Base-by-base conservation (phyloP, 2,113 vertebrate species). In the Chaenogobius annularis region DNA sequence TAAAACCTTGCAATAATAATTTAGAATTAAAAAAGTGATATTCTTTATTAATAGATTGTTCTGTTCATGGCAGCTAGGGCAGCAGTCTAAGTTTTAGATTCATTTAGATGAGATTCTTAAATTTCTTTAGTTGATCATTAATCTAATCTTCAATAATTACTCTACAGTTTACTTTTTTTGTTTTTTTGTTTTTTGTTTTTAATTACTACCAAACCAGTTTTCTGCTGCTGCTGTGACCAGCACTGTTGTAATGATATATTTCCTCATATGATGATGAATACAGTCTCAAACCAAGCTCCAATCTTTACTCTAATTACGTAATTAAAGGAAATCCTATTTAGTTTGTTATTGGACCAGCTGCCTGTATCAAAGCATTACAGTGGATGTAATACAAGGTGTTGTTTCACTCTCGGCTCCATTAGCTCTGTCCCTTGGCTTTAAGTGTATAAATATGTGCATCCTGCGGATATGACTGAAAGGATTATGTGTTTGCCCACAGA, bases 401-500 rank as follows among this genome's bases (percentile, higher is more conserved):
- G 78, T 61, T 74, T 78, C 48, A 17, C 58, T 61, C 58, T 82
- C 84, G 87, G 87, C 84, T 75, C 52, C 0, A 64, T 59, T 70
- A 17, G 37, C 64, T 40, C 15, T 73, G 66, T 85, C 77, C 78
- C 74, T 85, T 86, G 80, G 77, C 74, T 74, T 62, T 74, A 70
- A 74, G 70, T 65, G 40, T 66, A 71, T 43, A 26, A 67, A 75
- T 83, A 85, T 85, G 83, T 86, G 78, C 81, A 75, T 68, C 66
- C 79, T 74, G 68, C 75, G 83, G 89, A 88, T 87, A 86, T 85
- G 84, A 90, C 68, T 66, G 64, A 79, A 82, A 78, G 81, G 90
- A 89, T 90, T 89, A 91, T 87, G 77, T 70, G 75, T 59, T 48
- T 54, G 72, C 84, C 84, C 19, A 85, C 88, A 84, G 84, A 79